Percentiles rank a stretch among this genome's conserved stretches.
phyloP scores from a whole-genome alignment of 2,113 vertebrate genomes.

The Mormyrus lacerda region DNA sequence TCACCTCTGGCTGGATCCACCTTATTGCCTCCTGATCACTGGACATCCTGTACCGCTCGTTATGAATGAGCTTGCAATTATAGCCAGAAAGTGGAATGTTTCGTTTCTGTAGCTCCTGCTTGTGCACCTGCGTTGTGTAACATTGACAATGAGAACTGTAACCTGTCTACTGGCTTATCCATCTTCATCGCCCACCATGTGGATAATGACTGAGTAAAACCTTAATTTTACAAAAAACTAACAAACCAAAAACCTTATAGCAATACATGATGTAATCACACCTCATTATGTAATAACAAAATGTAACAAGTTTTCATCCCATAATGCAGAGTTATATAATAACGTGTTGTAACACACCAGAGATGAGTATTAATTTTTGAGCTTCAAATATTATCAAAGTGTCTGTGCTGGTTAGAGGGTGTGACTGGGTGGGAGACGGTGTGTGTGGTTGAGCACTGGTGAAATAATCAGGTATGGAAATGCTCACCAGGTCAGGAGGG shows the following conservation, averaged over 20 bases:
- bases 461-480: background rate
- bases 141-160: no score
- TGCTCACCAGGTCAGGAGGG: background rate
- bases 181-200: background rate
- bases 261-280: no score
- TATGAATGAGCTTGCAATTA: background rate
- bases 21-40: background rate
- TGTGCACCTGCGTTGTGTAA: background rate
- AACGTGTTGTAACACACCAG: no score
- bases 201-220: background rate
- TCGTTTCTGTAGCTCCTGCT: background rate
- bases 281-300: no score
- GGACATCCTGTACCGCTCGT: background rate
- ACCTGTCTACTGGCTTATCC: no score
- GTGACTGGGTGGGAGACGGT: background rate
- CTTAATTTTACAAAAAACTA: background rate
- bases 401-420: background rate
- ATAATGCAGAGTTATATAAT: no score
- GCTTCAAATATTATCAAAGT: no score
- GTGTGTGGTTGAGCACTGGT: background rate
- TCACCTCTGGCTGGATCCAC: constrained; percentile 13
- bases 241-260: no score
- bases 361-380: no score
- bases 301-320: no score
- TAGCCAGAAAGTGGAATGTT: constrained; percentile 2